A percentile compares a stretch with the other conserved stretches of the same genome.
These are phyloP conservation scores for Cotesia vestalis DNA, from an alignment of 1,140 invertebrate genomes.

Conservation along the genomic window DNA sequence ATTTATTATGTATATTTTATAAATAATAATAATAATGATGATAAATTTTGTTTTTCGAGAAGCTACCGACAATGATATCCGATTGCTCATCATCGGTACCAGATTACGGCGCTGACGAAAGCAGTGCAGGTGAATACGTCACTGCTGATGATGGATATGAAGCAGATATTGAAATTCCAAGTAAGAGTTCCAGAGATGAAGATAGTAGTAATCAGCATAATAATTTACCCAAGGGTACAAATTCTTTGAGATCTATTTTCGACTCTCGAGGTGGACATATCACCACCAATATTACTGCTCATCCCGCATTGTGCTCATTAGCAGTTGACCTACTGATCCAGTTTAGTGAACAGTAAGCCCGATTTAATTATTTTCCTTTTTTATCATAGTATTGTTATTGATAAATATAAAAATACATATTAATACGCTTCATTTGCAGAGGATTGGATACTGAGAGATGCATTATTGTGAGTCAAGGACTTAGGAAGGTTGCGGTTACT, in stretches of 20 bases:
- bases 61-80: constrained; percentile 59
- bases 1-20: constrained; percentile 16
- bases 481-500: constrained; percentile 56
- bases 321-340: constrained; percentile 71
- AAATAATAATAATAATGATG: background rate
- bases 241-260: constrained; percentile 42
- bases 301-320: constrained; percentile 70
- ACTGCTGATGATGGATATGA: constrained; percentile 74
- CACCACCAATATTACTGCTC: constrained; percentile 55
- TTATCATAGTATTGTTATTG: constrained; percentile 4
- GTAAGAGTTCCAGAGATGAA: constrained; percentile 43
- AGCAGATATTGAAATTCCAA: constrained; percentile 65
- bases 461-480: constrained; percentile 52
- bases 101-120: constrained; percentile 65
- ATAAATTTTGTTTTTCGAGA: constrained; percentile 19
- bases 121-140: constrained; percentile 63
- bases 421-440: constrained; percentile 39
- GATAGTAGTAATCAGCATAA: too few species aligned
- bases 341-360: constrained; percentile 67
- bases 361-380: constrained; percentile 14
- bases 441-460: constrained; percentile 55
- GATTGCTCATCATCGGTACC: constrained; percentile 63
- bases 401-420: constrained; percentile 22
- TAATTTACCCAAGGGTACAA: constrained; percentile 45
- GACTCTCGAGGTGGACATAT: constrained; percentile 48